Evolutionary conservation across 1,140 invertebrate genomes (phyloP), one percentile per base, ranked within the genome.

Genomic region (Eulimnadia texana): DNA sequence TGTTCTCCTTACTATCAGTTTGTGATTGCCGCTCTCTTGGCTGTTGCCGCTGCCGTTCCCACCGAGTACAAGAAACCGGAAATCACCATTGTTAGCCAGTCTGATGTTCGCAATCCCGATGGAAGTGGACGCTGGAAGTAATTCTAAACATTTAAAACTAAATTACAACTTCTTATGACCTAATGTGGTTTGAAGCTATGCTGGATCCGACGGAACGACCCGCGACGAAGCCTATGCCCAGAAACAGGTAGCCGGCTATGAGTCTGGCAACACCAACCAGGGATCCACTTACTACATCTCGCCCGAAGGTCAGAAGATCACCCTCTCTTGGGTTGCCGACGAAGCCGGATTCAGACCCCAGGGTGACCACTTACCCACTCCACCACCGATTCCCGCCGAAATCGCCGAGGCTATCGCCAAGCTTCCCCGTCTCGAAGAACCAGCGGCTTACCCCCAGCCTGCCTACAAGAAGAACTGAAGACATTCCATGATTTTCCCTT

Each of bases 331-430:
- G n/a, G n/a, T n/a, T n/a, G n/a, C n/a, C n/a, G 68, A 69, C 61
- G 67, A 69, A 47, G 64, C 66, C 53, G 68, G 68, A 49, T 71
- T 65, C 65, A 23, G 53, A 20, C 64, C 69, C 1, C 53, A 58
- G 6, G 69, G 66, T 0, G 68, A 69, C 50, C 67, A 68, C 62
- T 57, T 84, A 13, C 83, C 83, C 9, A 82, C 79, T 1, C 78
- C 81, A n/a, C 82, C 82, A 16, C 61, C 65, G 3, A 24, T 42
- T 3, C 63, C 64, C n/a, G 29, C 25, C 19, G 57, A 58, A 33
- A 47, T 58, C 16, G 57, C 57, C 16, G 25, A 23, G 22, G 28
- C 50, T 19, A 24, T 33, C 33, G n/a, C 57, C 11, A 58, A 29
- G 24, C 19, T 58, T 22, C 57, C 50, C 16, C 19, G 23, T 20